Base-by-base conservation (phyloP, 2,113 vertebrate species). In the Cephalopterus ornatus region DNA sequence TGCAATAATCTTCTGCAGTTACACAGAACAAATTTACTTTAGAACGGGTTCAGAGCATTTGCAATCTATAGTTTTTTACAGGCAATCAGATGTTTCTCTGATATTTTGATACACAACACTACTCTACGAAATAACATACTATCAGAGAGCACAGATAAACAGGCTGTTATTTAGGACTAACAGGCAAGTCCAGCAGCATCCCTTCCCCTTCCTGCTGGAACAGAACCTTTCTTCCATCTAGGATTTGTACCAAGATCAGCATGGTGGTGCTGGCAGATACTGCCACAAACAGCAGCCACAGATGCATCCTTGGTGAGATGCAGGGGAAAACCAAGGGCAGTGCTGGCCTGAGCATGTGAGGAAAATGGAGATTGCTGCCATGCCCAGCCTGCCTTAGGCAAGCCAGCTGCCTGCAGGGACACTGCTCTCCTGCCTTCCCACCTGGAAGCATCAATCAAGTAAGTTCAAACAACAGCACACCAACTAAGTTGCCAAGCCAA, bases 261-360 rank as follows among this genome's bases (percentile, higher is more conserved):
- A 0, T 0, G 13, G n/a, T 24, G 18, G 20, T 12, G 23, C 14
- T 37, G 58, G 59, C 37, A 70, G 66, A 11, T 1, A 4, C 21
- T 14, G 47, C 15, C 6, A 1, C 5, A 11, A 55, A 50, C 12
- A 44, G 62, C 41, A 73, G 67, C 39, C 28, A 1, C 0, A 0
- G 56, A 14, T 23, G 33, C 35, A 52, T 8, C 58, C 46, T 35
- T 2, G 27, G 27, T 5, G 28, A 58, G 47, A 28, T 61, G 49
- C 20, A 39, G 30, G 7, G 33, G 4, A 27, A 39, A 67, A 28
- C 5, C 59, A 33, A 33, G 58, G 70, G 44, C 77, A 75, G 30
- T 3, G 39, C 26, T 86, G 73, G 63, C 32, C 56, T 46, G 50
- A 75, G 41, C 49, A 2, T 5, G 44, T 1, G 18, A 78, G 55